A percentile compares a stretch with the other conserved stretches of the same genome.
Conservation (phyloP, 2,797 vertebrate species). For the Cottoperca gobio region DNA sequence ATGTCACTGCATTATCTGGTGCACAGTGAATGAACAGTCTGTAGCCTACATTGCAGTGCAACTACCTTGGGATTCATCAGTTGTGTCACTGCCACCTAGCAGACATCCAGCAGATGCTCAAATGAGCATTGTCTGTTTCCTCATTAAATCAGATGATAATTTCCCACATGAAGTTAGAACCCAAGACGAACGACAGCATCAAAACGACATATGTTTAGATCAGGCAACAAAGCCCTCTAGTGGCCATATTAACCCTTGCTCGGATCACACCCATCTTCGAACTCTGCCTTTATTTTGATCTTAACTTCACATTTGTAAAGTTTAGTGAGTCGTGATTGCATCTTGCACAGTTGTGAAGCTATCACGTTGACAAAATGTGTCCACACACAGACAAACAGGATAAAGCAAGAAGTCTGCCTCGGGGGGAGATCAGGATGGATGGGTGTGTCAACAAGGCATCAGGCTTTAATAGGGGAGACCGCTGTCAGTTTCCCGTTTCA, state of each 20-base stretch:
- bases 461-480: neutral
- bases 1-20: neutral
- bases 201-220: neutral
- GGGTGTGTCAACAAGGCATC: no score
- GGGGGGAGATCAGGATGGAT: no score
- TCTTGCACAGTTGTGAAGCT: no score
- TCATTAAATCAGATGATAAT: slow-evolving; percentile 2
- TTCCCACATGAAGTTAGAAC: neutral
- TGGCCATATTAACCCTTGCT: no score
- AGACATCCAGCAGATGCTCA: no score
- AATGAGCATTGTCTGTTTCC: neutral
- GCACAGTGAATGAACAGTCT: neutral
- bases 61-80: neutral
- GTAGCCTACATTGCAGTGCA: neutral
- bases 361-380: no score
- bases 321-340: no score
- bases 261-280: no score
- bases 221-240: neutral
- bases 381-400: no score
- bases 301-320: no score
- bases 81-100: neutral
- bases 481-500: neutral
- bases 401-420: no score
- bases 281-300: no score
- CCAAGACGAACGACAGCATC: neutral